Percentiles rank a stretch among this genome's conserved stretches.
Evolutionary conservation across 2,888 invertebrate genomes (phyloP).

Genomic region (Gymnoscelis rufifasciata): DNA sequence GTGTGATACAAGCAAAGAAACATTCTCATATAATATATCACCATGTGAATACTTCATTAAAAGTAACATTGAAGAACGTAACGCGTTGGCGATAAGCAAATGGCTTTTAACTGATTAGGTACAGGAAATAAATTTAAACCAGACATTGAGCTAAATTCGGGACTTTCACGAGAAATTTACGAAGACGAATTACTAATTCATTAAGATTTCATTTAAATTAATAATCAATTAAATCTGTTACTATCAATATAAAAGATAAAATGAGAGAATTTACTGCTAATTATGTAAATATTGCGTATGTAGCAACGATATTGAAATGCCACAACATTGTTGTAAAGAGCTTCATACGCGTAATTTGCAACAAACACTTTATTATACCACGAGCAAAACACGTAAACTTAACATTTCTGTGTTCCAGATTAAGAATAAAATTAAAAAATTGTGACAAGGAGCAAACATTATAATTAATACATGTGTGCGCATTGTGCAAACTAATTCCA

Average conservation of each 20-base stretch:
- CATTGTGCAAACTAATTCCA: slow-evolving; percentile 57
- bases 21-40: slow-evolving; percentile 21
- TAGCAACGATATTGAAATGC: no score
- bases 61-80: slow-evolving; percentile 30
- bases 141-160: slow-evolving; percentile 32
- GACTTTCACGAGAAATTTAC: slow-evolving; percentile 30
- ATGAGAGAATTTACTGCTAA: slow-evolving; percentile 1
- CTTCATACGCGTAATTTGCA: no score
- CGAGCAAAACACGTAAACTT: no score
- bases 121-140: slow-evolving; percentile 28
- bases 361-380: no score
- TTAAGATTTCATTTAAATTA: not conserved
- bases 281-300: not conserved
- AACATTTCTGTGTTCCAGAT: no score
- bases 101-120: slow-evolving; percentile 40
- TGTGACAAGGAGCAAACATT: not conserved
- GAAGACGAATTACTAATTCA: not conserved
- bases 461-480: not conserved
- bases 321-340: no score
- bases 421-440: no score
- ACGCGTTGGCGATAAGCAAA: slow-evolving; percentile 37
- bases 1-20: slow-evolving; percentile 8
- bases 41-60: slow-evolving; percentile 28
- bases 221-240: no score
- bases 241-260: no score